phyloP scores from a whole-genome alignment of 1,140 invertebrate genomes.

The Copidosoma floridanum region DNA sequence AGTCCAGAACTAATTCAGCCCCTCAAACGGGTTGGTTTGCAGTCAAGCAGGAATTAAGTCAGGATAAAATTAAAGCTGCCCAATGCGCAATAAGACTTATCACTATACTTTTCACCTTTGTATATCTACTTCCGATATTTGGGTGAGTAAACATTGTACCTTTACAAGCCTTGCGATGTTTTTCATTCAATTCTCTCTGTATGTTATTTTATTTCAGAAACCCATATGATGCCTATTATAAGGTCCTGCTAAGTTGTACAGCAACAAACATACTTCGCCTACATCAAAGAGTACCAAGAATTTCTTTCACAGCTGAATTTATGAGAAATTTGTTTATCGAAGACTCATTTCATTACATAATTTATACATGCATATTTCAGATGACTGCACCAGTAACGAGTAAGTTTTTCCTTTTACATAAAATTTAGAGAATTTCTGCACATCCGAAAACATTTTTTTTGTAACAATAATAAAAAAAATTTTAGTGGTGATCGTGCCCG shows the following conservation, averaged over 20 bases:
- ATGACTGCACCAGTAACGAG: conserved; percentile 83
- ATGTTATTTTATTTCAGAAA: conserved; percentile 61
- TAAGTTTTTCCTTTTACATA: conserved; percentile 64
- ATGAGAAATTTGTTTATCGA: conserved; percentile 76
- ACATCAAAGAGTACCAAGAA: conserved; percentile 85
- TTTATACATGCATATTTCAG: conserved; percentile 92
- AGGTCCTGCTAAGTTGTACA: conserved; percentile 86
- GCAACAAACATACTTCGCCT: conserved; percentile 90
- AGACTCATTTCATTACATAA: conserved; percentile 94
- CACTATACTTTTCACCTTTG: conserved; percentile 78
- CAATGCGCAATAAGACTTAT: conserved; percentile 81
- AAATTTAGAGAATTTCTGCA: conserved; percentile 12
- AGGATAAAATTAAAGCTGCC: conserved; percentile 81
- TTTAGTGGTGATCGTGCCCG: conserved; percentile 83
- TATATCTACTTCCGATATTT: conserved; percentile 85
- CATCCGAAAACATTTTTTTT: neutral
- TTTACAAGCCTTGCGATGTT: conserved; percentile 2
- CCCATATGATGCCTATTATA: conserved; percentile 83
- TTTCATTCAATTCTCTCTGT: neutral
- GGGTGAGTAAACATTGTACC: conserved; percentile 64
- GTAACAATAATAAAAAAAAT: neutral
- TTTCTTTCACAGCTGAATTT: conserved; percentile 80
- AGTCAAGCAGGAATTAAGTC: conserved; percentile 70
- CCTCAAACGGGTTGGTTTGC: conserved; percentile 59
- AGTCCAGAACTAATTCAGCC: conserved; percentile 31